Percentiles rank a stretch among this genome's conserved stretches.
Conservation (phyloP, 2,888 invertebrate genomes). For the Dysmachus trigonus region DNA sequence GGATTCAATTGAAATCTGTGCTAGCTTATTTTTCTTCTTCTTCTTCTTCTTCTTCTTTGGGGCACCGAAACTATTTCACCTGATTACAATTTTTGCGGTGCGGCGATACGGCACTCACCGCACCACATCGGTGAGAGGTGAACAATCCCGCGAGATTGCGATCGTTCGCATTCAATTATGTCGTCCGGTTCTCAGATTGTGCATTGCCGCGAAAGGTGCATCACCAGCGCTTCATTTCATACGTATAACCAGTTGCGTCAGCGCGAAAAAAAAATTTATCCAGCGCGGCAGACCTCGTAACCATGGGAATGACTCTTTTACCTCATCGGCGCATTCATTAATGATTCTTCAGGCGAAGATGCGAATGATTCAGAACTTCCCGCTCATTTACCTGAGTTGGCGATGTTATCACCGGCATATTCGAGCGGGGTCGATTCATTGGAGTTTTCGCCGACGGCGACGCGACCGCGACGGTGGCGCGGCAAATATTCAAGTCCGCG, state of each 20-base stretch:
- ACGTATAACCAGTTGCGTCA: background rate
- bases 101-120: background rate
- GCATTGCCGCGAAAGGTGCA: background rate
- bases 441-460: background rate
- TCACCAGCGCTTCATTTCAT: background rate
- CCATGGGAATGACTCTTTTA: background rate
- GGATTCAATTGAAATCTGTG: background rate
- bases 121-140: background rate
- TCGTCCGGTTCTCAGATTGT: background rate
- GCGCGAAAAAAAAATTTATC: background rate
- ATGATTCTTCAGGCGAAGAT: background rate
- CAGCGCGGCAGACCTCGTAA: background rate
- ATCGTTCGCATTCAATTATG: constrained; percentile 8
- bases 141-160: background rate
- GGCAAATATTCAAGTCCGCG: background rate
- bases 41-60: background rate
- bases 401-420: background rate
- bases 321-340: background rate
- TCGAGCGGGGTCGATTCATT: background rate
- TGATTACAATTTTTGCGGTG: background rate
- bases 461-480: background rate
- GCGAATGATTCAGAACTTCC: background rate
- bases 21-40: background rate
- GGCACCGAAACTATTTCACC: constrained; percentile 8
- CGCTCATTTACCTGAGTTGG: background rate